Conservation (phyloP, 2,888 invertebrate genomes). For the Bhutanitis thaidina region DNA sequence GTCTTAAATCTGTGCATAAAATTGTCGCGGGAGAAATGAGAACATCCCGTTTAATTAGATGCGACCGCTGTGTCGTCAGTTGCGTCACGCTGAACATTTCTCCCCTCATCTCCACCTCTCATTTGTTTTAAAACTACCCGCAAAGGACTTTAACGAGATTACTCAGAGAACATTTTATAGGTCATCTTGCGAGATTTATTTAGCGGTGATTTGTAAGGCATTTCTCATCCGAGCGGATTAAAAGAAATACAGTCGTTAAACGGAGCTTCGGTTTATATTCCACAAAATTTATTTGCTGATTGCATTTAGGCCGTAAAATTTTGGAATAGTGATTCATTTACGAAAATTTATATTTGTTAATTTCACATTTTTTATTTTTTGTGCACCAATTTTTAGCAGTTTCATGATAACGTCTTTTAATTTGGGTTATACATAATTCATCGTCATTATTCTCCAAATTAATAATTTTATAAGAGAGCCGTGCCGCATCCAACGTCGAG, state of each 20-base stretch:
- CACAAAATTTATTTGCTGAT: slow-evolving; percentile 49
- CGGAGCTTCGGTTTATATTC: slow-evolving; percentile 48
- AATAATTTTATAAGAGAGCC: too few species aligned
- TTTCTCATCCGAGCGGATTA: slow-evolving; percentile 58
- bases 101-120: slow-evolving; percentile 26
- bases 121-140: slow-evolving; percentile 65
- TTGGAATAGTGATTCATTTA: slow-evolving; percentile 25
- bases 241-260: slow-evolving; percentile 65
- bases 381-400: too few species aligned
- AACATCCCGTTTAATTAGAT: slow-evolving; percentile 68
- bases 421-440: too few species aligned
- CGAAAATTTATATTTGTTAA: slow-evolving; percentile 26
- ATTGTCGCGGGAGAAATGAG: slow-evolving; percentile 62
- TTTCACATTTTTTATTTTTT: too few species aligned
- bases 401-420: too few species aligned
- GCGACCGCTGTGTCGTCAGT: slow-evolving; percentile 47
- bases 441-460: too few species aligned
- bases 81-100: slow-evolving; percentile 33
- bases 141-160: slow-evolving; percentile 72
- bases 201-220: slow-evolving; percentile 61
- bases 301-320: slow-evolving; percentile 24
- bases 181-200: slow-evolving; percentile 69
- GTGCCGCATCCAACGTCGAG: too few species aligned
- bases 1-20: slow-evolving; percentile 64
- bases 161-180: slow-evolving; percentile 65